phyloP scores from a whole-genome alignment of 2,797 vertebrate species.

The Cottoperca gobio region DNA sequence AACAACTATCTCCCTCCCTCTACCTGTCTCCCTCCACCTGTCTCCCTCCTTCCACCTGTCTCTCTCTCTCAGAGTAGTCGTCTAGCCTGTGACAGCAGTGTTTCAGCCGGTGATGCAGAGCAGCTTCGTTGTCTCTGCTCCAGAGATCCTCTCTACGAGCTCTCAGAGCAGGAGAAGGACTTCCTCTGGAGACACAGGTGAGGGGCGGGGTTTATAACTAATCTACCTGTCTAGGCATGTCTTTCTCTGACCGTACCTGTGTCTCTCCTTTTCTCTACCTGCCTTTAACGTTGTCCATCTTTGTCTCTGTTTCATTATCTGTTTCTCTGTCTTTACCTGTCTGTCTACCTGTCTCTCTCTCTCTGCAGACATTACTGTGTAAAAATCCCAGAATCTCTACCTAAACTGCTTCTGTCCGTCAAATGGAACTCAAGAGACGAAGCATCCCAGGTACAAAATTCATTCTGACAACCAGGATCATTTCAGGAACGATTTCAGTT shows the following conservation, averaged over 20 bases:
- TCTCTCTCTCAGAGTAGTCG: conserved; percentile 68
- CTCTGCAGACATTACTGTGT: conserved; percentile 88
- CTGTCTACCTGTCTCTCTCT: conserved; percentile 9
- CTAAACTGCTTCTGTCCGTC: conserved; percentile 91
- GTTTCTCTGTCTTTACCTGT: not conserved
- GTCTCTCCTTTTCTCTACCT: not conserved
- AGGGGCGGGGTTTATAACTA: not conserved
- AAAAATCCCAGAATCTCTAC: conserved; percentile 92
- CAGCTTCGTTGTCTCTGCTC: conserved; percentile 76
- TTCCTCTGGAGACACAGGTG: conserved; percentile 85
- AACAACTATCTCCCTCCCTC: not conserved
- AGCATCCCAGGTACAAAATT: conserved; percentile 88
- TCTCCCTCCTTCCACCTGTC: conserved; percentile 6
- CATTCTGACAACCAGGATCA: not conserved
- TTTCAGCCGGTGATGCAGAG: conserved; percentile 73
- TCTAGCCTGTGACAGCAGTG: conserved; percentile 77
- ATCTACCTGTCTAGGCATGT: no score
- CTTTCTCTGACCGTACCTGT: no score
- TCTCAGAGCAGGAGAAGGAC: conserved; percentile 84
- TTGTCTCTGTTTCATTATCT: not conserved
- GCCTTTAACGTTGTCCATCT: not conserved
- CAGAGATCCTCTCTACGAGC: conserved; percentile 81
- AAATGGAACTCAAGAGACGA: conserved; percentile 86
- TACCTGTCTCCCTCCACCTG: not conserved
- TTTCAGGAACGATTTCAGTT: not conserved